Evolutionary conservation across 2,888 invertebrate species (phyloP), one percentile per base, ranked within the genome.

Genomic region (Morpho helenor): DNA sequence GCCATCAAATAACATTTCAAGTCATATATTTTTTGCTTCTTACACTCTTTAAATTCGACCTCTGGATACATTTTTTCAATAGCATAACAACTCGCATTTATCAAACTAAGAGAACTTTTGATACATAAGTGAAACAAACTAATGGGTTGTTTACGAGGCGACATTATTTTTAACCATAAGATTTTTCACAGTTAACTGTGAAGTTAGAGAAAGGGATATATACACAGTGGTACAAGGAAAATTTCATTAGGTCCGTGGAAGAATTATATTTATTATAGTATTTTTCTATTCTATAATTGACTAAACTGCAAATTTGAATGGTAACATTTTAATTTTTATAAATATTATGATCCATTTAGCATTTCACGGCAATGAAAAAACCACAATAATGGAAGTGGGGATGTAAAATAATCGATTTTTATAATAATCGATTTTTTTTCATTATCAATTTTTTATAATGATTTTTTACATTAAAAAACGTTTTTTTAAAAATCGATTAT

Each of bases 61-160:
- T 87, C 87, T 6, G 83, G 77, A 72, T 79, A 81, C 71, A 70
- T 78, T 67, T 80, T 86, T 76, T 87, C 87, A 63, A 91, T 87
- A 67, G 74, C 71, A 75, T 82, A 81, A 76, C 87, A 87, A 75
- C 85, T 84, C 40, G 79, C 80, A 80, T 88, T 87, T 64, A 91
- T 86, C 63, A 87, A 69, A 73, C 68, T 68, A 71, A 91, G 80
- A 67, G 84, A 79, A 76, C 72, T 83, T 77, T 79, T 85, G 64
- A 89, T 73, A 72, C 86, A 82, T 62, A 86, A 69, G 72, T 79
- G 80, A 66, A 82, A 85, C 63, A 91, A 79, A 71, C 79, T 84
- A 76, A 65, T 73, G 31, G 91, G 91, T 68, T 89, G 84, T 74
- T 84, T 90, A 67, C 75, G 81, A 66, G 91, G 91, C 66, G 90